Percentiles rank a stretch among this genome's conserved stretches.
Conservation (phyloP, 1,140 invertebrate genomes). For the Drosophila setifemur region DNA sequence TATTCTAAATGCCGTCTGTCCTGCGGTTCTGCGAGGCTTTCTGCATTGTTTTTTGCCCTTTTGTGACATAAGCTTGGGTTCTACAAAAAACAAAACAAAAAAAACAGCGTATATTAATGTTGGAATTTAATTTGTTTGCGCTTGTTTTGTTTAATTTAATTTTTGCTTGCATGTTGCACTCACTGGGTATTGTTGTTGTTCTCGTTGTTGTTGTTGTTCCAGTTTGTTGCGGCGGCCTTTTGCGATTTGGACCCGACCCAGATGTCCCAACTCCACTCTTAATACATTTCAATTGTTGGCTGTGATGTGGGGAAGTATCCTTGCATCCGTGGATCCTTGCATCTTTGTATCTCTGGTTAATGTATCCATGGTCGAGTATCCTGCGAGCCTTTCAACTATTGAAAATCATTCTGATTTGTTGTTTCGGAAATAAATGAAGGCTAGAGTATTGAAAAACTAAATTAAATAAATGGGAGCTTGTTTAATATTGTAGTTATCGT, state of each 20-base stretch:
- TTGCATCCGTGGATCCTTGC: conserved; percentile 19
- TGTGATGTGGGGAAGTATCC: conserved; percentile 12
- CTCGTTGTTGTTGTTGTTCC: too few relatives aligned
- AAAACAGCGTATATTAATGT: conserved; percentile 71
- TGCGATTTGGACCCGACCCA: conserved; percentile 51
- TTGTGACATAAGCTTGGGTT: conserved; percentile 64
- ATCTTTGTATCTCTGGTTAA: too few relatives aligned
- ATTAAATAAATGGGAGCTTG: neutral
- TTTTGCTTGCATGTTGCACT: too few relatives aligned
- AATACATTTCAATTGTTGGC: conserved; percentile 65
- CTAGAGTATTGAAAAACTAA: too few relatives aligned
- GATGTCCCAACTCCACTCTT: conserved; percentile 33
- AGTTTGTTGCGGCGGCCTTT: conserved; percentile 30
- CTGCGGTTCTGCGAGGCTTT: conserved; percentile 15
- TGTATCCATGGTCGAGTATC: too few relatives aligned
- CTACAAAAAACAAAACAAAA: too few relatives aligned
- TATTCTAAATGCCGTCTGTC: conserved; percentile 58
- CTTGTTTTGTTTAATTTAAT: neutral
- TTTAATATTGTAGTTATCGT: neutral
- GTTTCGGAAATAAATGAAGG: too few relatives aligned
- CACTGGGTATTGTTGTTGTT: conserved; percentile 26
- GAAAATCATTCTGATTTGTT: too few relatives aligned
- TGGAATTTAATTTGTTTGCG: conserved; percentile 32
- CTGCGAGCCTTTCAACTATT: too few relatives aligned
- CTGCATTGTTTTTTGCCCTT: conserved; percentile 17